phyloP scores from a whole-genome alignment of 2,888 invertebrate species.

The Plutella xylostella region DNA sequence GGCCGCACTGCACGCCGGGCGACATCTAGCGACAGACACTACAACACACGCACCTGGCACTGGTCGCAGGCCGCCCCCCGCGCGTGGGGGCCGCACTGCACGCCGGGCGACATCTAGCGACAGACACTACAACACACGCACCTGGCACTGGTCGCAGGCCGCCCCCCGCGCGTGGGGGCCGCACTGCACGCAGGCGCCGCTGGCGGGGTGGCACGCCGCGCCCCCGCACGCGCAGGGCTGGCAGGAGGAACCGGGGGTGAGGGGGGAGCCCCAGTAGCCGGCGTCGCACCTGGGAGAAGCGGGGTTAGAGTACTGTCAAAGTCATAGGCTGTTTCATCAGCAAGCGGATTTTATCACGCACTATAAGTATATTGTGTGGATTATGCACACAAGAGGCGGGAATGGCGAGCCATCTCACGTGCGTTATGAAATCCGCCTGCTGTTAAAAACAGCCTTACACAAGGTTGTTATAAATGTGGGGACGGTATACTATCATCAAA shows the following conservation, averaged over 20 bases:
- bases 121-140: constrained; percentile 15
- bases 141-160: constrained; percentile 73
- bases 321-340: too few relatives aligned
- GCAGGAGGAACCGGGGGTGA: constrained; percentile 77
- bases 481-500: too few relatives aligned
- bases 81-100: constrained; percentile 78
- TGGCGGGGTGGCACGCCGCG: constrained; percentile 84
- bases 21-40: background rate
- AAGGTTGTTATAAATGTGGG: too few relatives aligned
- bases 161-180: constrained; percentile 74
- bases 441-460: too few relatives aligned
- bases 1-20: constrained; percentile 86
- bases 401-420: too few relatives aligned
- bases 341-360: too few relatives aligned
- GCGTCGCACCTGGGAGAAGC: constrained; percentile 77
- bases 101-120: constrained; percentile 72
- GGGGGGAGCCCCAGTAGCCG: constrained; percentile 88
- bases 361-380: too few relatives aligned
- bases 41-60: constrained; percentile 38
- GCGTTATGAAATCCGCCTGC: too few relatives aligned
- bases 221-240: constrained; percentile 87
- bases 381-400: too few relatives aligned
- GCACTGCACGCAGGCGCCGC: constrained; percentile 90
- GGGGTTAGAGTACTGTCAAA: too few relatives aligned
- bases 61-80: constrained; percentile 78